Evolutionary conservation across 2,888 invertebrate genomes (phyloP), one percentile per base, ranked within the genome.

Genomic region (Argynnis bischoffii): DNA sequence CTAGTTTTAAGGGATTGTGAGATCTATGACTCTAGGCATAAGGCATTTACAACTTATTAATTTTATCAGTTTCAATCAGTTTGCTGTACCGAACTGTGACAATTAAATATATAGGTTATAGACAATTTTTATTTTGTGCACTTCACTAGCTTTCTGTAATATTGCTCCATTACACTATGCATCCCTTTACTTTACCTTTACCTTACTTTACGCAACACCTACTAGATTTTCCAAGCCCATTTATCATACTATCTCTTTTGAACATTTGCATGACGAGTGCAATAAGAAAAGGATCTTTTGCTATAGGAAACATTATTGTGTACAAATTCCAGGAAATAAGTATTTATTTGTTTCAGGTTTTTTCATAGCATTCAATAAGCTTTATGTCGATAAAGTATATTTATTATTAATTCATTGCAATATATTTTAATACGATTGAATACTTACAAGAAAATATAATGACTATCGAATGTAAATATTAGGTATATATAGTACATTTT

Each of bases 191-290:
- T n/a, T n/a, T n/a, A n/a, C n/a, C n/a, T n/a, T n/a, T n/a, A n/a
- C n/a, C n/a, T n/a, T n/a, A n/a, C n/a, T n/a, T n/a, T n/a, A 55
- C 2, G 26, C 55, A 55, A 46, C 55, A 46, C 63, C 55, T 47
- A 26, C 31, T 55, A 55, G 47, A 26, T 14, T 46, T 55, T 26
- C 54, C 55, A 55, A 55, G 47, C 63, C 63, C 55, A 46, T 63
- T 63, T 63, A 14, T 55, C 31, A 26, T 31, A 54, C 47, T n/a
- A 4, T 55, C 55, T 63, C 63, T n/a, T 31, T 63, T 31, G 47
- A 47, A 26, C 47, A 46, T 2, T 31, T 26, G 5, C 47, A 14
- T 13, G 3, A 4, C 11, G 21, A 16, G 3, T 63, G 54, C 46
- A 31, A 16, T 18, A 8, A 16, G 46, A 55, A 6, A 55, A 63